A percentile compares a stretch with the other conserved stretches of the same genome.
These are phyloP conservation scores for Hycleus cichorii DNA, from an alignment of 1,140 invertebrate species.

Conservation along the genomic window DNA sequence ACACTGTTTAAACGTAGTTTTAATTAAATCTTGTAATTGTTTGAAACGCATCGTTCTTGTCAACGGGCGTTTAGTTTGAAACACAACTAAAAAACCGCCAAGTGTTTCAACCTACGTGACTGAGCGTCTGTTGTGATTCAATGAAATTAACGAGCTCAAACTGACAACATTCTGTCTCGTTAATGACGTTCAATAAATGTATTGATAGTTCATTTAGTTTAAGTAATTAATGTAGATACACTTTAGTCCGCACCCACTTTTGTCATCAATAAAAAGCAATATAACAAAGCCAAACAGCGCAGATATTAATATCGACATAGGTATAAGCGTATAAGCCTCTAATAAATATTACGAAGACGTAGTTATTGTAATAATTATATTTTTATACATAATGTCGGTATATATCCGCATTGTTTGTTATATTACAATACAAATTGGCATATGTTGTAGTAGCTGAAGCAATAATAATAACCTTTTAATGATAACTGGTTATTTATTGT, in stretches of 20 bases:
- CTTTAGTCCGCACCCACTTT: not conserved
- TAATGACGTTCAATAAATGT: conserved; percentile 12
- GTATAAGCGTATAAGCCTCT: not conserved
- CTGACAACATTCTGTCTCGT: conserved; percentile 10
- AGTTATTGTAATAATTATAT: too few relatives aligned
- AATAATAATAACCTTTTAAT: too few relatives aligned
- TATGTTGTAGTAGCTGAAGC: too few relatives aligned
- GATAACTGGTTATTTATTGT: too few relatives aligned
- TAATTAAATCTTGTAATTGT: conserved; percentile 44
- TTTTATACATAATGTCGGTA: too few relatives aligned
- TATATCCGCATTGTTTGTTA: too few relatives aligned
- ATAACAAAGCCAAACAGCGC: not conserved
- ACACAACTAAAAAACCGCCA: conserved; percentile 30
- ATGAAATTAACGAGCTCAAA: conserved; percentile 24
- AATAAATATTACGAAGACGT: not conserved
- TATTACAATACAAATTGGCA: too few relatives aligned
- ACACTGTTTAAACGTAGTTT: conserved; percentile 39
- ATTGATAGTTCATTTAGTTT: conserved; percentile 9
- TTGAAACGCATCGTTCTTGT: conserved; percentile 31
- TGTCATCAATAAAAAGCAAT: not conserved
- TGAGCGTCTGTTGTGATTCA: conserved; percentile 31
- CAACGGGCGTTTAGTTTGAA: conserved; percentile 25
- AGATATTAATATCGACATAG: too few relatives aligned
- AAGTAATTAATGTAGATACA: conserved; percentile 2
- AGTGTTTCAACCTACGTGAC: conserved; percentile 29